phyloP scores from a whole-genome alignment of 2,888 invertebrate genomes.

The Chloroclysta siterata region DNA sequence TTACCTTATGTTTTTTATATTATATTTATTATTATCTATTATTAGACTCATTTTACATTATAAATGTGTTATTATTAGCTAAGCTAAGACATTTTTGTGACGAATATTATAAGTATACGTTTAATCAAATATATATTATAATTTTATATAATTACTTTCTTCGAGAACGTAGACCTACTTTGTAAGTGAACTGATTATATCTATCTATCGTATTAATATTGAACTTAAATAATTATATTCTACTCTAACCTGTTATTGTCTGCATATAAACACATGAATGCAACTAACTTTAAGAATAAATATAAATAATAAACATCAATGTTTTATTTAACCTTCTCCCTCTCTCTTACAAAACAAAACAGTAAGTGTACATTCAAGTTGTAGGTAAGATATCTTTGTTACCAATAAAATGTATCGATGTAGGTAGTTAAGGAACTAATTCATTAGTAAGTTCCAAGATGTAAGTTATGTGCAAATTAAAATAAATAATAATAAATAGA shows the following conservation, averaged over 20 bases:
- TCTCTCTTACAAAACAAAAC: no score
- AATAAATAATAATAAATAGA: no score
- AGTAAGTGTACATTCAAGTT: no score
- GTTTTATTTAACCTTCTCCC: background rate
- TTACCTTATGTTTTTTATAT: slow-evolving; percentile 13
- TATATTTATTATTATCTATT: no score
- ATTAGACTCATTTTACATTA: slow-evolving; percentile 24
- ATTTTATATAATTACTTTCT: slow-evolving; percentile 13
- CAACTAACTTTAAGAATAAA: slow-evolving; percentile 38
- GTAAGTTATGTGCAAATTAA: no score
- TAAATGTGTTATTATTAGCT: slow-evolving; percentile 43
- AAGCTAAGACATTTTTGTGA: slow-evolving; percentile 49
- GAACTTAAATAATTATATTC: background rate
- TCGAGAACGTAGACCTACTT: slow-evolving; percentile 19
- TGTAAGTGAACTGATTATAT: slow-evolving; percentile 22
- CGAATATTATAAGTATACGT: slow-evolving; percentile 33
- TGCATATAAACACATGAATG: slow-evolving; percentile 35
- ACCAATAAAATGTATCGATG: no score
- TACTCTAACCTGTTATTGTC: slow-evolving; percentile 10
- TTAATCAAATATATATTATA: slow-evolving; percentile 29
- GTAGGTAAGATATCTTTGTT: no score
- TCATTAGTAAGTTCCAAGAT: no score
- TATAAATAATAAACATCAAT: slow-evolving; percentile 18
- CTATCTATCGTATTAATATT: background rate
- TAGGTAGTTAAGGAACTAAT: no score